Conservation (phyloP, 2,113 vertebrate genomes). For the Misgurnus anguillicaudatus region DNA sequence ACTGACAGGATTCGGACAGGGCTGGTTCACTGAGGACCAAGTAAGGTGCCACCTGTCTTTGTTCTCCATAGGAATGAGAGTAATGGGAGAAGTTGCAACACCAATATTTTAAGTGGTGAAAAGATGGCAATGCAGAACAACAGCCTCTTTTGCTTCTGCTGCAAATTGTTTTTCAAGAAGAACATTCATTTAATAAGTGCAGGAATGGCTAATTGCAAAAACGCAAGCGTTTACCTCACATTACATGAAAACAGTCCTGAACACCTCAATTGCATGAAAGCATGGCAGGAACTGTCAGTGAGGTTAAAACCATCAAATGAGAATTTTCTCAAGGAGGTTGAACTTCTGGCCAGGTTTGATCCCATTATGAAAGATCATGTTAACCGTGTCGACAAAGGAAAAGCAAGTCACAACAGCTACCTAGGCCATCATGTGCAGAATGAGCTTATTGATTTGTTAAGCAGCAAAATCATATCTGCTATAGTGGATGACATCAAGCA, state of each 20-base stretch:
- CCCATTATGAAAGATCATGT: slow-evolving; percentile 13
- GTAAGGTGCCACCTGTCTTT: not conserved
- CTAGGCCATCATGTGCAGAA: too few relatives aligned
- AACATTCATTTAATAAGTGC: slow-evolving; percentile 14
- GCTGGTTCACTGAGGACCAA: slow-evolving; percentile 1
- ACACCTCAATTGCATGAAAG: slow-evolving; percentile 15
- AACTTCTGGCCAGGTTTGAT: slow-evolving; percentile 32
- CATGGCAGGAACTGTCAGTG: not conserved
- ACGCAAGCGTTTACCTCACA: slow-evolving; percentile 26
- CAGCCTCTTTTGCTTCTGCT: slow-evolving; percentile 51
- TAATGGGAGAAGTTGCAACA: not conserved
- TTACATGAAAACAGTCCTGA: slow-evolving; percentile 49
- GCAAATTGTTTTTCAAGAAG: slow-evolving; percentile 46
- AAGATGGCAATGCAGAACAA: slow-evolving; percentile 18
- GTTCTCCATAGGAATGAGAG: not conserved
- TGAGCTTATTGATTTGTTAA: not conserved
- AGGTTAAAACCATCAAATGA: slow-evolving; percentile 53
- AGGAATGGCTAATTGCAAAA: slow-evolving; percentile 42
- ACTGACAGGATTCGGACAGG: not conserved
- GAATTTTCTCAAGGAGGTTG: slow-evolving; percentile 46
- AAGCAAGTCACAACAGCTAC: slow-evolving; percentile 19
- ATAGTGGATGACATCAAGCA: too few relatives aligned
- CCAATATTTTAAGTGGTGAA: slow-evolving; percentile 3
- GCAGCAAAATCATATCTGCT: too few relatives aligned
- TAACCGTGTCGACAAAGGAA: slow-evolving; percentile 5